Conservation (phyloP, 2,888 invertebrate genomes). For the Phortica okadai region DNA sequence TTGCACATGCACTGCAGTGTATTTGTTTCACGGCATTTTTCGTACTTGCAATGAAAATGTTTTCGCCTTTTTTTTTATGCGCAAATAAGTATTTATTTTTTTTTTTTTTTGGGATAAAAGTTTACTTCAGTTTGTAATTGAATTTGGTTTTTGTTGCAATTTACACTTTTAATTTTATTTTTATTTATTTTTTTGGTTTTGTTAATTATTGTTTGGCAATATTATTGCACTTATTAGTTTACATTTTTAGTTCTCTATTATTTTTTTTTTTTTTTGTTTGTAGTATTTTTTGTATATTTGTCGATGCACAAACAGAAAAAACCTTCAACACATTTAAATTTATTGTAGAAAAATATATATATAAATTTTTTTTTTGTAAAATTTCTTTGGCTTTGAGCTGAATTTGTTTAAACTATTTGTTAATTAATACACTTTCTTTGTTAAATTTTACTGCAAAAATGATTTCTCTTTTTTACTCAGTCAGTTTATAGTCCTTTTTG, state of each 20-base stretch:
- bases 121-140: neutral
- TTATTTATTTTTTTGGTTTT: neutral
- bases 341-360: neutral
- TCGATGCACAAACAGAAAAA: neutral
- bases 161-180: neutral
- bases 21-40: neutral
- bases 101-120: neutral
- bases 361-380: slow-evolving; percentile 27
- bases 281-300: slow-evolving; percentile 28
- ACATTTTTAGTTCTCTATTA: slow-evolving; percentile 49
- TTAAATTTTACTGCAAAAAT: neutral
- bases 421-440: slow-evolving; percentile 41
- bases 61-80: neutral
- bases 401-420: slow-evolving; percentile 39
- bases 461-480: slow-evolving; percentile 25
- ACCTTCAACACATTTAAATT: neutral
- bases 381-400: slow-evolving; percentile 42
- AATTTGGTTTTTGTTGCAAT: neutral
- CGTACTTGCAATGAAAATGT: neutral
- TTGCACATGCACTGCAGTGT: slow-evolving; percentile 2
- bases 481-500: slow-evolving; percentile 19
- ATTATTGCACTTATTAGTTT: slow-evolving; percentile 38
- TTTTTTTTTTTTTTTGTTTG: slow-evolving; percentile 34
- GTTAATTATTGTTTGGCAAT: slow-evolving; percentile 27
- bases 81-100: neutral